These are phyloP conservation scores for Nanorana parkeri DNA, from an alignment of 2,113 vertebrate species.

Conservation along the genomic window DNA sequence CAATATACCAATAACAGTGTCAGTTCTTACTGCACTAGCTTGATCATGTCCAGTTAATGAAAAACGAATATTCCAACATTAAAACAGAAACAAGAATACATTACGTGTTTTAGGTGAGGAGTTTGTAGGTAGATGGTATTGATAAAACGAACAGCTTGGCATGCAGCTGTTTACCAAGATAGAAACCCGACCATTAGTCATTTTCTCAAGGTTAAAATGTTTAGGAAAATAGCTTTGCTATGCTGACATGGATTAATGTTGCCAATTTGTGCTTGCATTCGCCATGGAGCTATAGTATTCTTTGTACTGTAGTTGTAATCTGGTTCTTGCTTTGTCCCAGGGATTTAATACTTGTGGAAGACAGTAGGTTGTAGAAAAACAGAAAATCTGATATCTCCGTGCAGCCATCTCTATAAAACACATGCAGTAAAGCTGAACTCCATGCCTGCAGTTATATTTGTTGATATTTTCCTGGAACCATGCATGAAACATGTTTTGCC, in stretches of 20 bases:
- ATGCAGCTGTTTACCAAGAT: slow-evolving; percentile 28
- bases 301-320: slow-evolving; percentile 13
- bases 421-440: too few relatives aligned
- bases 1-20: too few relatives aligned
- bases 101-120: not conserved
- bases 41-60: not conserved
- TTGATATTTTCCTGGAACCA: too few relatives aligned
- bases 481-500: too few relatives aligned
- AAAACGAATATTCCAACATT: not conserved
- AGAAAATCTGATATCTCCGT: not conserved
- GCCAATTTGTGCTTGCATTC: slow-evolving; percentile 29
- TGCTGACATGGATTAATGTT: slow-evolving; percentile 47
- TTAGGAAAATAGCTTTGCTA: slow-evolving; percentile 3
- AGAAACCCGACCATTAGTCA: slow-evolving; percentile 23
- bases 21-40: not conserved
- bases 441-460: too few relatives aligned
- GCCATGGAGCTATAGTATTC: slow-evolving; percentile 5
- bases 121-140: not conserved
- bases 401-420: not conserved
- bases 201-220: slow-evolving; percentile 18
- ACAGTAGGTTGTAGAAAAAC: not conserved
- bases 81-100: not conserved
- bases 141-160: not conserved
- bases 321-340: not conserved
- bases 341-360: not conserved